Base-by-base conservation (phyloP, 2,888 invertebrate species). In the Germaria angustata region DNA sequence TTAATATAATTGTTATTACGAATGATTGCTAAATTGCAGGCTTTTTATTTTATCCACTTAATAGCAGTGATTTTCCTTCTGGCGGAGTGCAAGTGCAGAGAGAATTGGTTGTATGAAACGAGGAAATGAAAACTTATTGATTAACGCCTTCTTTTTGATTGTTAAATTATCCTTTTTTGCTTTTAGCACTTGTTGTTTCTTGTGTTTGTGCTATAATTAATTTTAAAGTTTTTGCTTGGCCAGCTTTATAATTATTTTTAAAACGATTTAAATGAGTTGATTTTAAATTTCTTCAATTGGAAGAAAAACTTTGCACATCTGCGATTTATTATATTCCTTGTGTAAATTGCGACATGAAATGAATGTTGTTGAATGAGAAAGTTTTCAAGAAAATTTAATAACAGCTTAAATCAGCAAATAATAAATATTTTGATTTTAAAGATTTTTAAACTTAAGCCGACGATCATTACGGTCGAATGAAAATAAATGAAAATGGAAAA, bases 71-170 rank as follows among this genome's bases (percentile, higher is more conserved):
- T 80, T 68, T 68, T 15, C 34, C 39, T 53, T 69, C 44, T 41
- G 17, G 9, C 6, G 2, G 22, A 17, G 6, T 11, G 9, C 13
- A 8, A 9, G 28, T n/a, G 20, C 5, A 7, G 0, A 55, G 2
- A 7, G 69, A 17, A 44, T 20, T 13, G 36, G 49, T 4, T 34
- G 15, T 24, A 9, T 46, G 20, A 66, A 49, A 41, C 13, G 24
- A 65, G 63, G 49, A 75, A 82, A 79, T 75, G 57, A 76, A 65
- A 69, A 69, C 79, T 75, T 79, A 82, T 82, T 75, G 82, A 82
- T 59, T 71, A 82, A 79, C 79, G 81, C 81, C 81, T 75, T 32
- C n/a, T n/a, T 41, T 20, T 7, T 20, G 28, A 28, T 3, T 28
- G 28, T 28, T 28, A 28, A 28, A 28, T 28, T 28, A 28, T 28